Evolutionary conservation across 2,888 invertebrate species (phyloP), one percentile per base, ranked within the genome.

Genomic region (Sinohyriopsis cumingii): DNA sequence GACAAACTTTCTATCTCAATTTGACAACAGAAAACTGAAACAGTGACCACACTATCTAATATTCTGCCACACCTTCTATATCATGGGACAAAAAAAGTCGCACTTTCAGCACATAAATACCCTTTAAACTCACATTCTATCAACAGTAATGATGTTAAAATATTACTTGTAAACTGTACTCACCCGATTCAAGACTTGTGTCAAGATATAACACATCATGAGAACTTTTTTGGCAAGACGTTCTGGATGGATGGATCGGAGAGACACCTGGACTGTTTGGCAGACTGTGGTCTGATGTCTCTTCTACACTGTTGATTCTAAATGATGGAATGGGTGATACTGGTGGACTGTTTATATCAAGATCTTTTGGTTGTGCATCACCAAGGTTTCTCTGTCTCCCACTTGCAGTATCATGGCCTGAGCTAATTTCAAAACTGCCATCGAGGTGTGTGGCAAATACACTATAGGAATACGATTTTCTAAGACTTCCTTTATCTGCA

Each of bases 141-240:
- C 12, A 45, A 15, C 45, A 15, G 45, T 45, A 15, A 45, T 45
- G 45, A 45, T 45, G 45, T 45, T 45, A 45, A 45, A 45, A 12
- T 45, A 15, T 45, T 45, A 45, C 9, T 5, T 45, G 15, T 3
- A 45, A 45, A 3, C 15, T 45, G 45, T 45, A 45, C 45, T 45
- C 45, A 45, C 45, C 45, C 0, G 45, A 45, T 45, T 45, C 45
- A 45, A 15, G 45, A 15, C 45, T 45, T 45, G 45, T 45, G 45
- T 45, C 45, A 15, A 79, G 69, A 72, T 79, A 79, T 5, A 77
- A 79, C 45, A 76, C 77, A 55, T 76, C 79, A 55, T 77, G 74
- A 57, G 73, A 73, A 20, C 63, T 65, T 33, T 75, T 65, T 25
- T 73, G 68, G 24, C 73, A 68, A 12, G 75, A 75, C 22, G 73